Evolutionary conservation across 1,140 invertebrate species (phyloP), one percentile per base, ranked within the genome.

Genomic region (Capitella teleta): DNA sequence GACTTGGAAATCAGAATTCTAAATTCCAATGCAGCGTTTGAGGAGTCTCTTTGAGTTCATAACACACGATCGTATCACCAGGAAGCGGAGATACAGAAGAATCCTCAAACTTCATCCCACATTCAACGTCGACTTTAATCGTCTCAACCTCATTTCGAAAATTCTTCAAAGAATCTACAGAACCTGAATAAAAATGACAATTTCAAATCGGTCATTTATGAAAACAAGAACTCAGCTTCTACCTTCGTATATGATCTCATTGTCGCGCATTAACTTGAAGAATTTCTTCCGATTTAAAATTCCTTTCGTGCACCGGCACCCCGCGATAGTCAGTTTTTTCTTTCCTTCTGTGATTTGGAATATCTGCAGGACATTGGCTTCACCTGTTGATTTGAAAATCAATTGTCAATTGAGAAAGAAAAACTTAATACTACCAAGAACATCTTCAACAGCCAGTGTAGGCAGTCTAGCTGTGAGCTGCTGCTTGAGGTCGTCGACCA

Each of bases 401-500:
- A 34, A 34, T 34, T 12, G 16, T 16, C 10, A 34, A 34, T 34
- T 12, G 10, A 34, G 32, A 34, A 12, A 34, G 10, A 34, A 34
- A 16, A 10, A 34, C 16, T 34, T 1, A 34, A 34, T 34, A 49
- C 47, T 67, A 85, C 84, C 87, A 52, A 87, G 53, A 34, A 82
- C 51, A 63, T 91, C 82, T 70, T 95, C 88, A 18, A 80, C 76
- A 51, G 83, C 76, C 38, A 79, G 61, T 18, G 68, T 54, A 1
- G 89, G 89, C 57, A 96, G 72, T 60, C 77, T 74, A n/a, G 66
- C 72, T 57, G 77, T 83, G 18, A 96, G 79, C 69, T 89, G 82
- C 43, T 79, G 73, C 63, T 87, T 88, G 0, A 97, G 61, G 70
- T 91, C 83, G 64, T 95, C 89, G 8, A 96, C 79, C 34, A 96